Percentiles rank a stretch among this genome's conserved stretches.
Conservation (phyloP, 2,888 invertebrate species). For the Dryocosmus kuriphilus region DNA sequence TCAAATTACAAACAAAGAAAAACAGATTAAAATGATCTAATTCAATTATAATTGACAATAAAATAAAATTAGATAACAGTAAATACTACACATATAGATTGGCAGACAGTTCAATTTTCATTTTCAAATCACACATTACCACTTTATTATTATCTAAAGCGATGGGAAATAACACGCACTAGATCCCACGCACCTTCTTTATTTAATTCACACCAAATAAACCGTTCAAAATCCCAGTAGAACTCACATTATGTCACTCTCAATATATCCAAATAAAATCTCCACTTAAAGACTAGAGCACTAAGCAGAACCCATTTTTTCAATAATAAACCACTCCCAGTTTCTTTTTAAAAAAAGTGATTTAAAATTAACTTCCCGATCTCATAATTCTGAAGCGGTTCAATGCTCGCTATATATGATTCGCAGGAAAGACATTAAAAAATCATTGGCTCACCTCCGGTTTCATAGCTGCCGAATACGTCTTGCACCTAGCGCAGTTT, state of each 20-base stretch:
- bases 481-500: conserved; percentile 16
- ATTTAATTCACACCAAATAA: conserved; percentile 16
- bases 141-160: conserved; percentile 25
- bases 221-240: background rate
- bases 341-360: background rate
- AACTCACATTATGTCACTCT: background rate
- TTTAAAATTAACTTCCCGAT: background rate
- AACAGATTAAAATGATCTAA: no score
- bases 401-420: conserved; percentile 9
- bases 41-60: no score
- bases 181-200: conserved; percentile 10
- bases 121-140: conserved; percentile 19
- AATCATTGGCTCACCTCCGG: conserved; percentile 29
- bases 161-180: conserved; percentile 17
- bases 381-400: conserved; percentile 1
- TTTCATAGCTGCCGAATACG: conserved; percentile 24
- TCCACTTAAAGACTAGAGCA: background rate
- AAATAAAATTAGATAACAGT: conserved; percentile 6
- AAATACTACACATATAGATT: background rate
- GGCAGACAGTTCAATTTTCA: conserved; percentile 1
- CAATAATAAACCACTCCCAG: background rate
- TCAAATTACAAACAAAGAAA: no score
- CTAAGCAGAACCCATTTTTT: background rate
- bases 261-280: background rate
- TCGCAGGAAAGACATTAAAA: background rate